A percentile compares a stretch with the other conserved stretches of the same genome.
phyloP scores from a whole-genome alignment of 1,140 invertebrate species.

The Cataglyphis hispanica region DNA sequence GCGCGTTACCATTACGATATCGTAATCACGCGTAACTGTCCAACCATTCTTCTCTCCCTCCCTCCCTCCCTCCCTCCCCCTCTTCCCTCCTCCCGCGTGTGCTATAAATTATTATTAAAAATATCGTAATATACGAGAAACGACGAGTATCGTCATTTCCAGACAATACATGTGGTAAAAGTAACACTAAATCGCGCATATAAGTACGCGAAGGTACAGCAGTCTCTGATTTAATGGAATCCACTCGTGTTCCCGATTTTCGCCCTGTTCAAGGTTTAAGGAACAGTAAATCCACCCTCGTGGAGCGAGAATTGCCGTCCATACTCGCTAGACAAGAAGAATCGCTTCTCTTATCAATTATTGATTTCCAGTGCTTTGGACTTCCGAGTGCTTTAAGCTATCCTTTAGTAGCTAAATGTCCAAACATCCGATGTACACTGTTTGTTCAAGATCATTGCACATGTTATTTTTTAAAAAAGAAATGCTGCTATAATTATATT shows the following conservation, averaged over 20 bases:
- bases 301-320: conserved; percentile 41
- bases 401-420: conserved; percentile 28
- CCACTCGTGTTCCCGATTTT: conserved; percentile 16
- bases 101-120: conserved; percentile 3
- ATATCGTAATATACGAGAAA: neutral
- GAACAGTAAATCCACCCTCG: conserved; percentile 32
- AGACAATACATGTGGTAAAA: neutral
- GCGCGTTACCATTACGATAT: neutral
- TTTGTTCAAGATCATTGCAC: neutral
- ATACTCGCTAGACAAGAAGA: conserved; percentile 47
- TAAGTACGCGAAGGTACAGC: neutral
- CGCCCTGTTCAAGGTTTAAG: conserved; percentile 17
- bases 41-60: too few species aligned
- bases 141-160: too few species aligned
- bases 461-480: neutral
- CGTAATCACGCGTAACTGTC: neutral
- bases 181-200: neutral
- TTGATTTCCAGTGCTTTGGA: conserved; percentile 48
- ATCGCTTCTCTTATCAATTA: conserved; percentile 63
- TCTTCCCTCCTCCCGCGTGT: too few species aligned
- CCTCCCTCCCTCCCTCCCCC: too few species aligned
- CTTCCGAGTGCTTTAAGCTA: conserved; percentile 44
- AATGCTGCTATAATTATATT: neutral
- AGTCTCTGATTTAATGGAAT: conserved; percentile 17
- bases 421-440: conserved; percentile 24